phyloP scores from a whole-genome alignment of 2,113 vertebrate species.

The Chloropsis cyanopogon region DNA sequence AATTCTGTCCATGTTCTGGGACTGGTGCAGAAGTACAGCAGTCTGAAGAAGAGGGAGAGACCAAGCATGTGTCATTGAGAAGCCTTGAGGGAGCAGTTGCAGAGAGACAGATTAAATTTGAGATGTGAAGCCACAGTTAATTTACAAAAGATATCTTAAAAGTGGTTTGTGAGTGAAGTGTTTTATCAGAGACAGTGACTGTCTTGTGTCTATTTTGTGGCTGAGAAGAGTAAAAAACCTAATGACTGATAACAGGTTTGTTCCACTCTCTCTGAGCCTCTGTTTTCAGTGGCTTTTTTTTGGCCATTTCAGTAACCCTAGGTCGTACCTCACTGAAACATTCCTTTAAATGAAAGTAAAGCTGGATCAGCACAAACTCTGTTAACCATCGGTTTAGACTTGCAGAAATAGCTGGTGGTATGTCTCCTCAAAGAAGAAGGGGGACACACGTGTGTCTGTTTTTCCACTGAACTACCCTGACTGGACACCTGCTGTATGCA shows the following conservation, averaged over 20 bases:
- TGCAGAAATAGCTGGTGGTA: neutral
- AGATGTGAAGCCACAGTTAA: neutral
- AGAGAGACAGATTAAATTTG: neutral
- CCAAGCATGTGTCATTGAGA: neutral
- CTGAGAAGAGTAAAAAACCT: neutral
- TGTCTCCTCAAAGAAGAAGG: neutral
- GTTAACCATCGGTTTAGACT: constrained; percentile 7
- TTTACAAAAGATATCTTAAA: neutral
- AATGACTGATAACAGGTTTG: neutral
- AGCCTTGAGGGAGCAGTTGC: neutral
- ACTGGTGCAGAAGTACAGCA: neutral
- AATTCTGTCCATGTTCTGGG: neutral
- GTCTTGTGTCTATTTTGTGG: neutral
- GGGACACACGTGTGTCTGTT: neutral
- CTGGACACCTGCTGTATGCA: neutral
- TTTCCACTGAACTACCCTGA: neutral
- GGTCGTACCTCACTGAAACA: neutral
- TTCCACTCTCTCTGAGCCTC: neutral
- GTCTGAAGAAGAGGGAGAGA: neutral
- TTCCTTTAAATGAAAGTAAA: constrained; percentile 4
- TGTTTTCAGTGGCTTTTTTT: neutral
- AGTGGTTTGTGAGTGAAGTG: neutral
- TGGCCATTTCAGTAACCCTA: neutral
- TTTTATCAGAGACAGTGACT: neutral
- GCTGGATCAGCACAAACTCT: neutral